A percentile compares a stretch with the other conserved stretches of the same genome.
These are phyloP conservation scores for Zoanthus solanderi DNA, from an alignment of 92 coral and sea anemone species.

Conservation along the genomic window DNA sequence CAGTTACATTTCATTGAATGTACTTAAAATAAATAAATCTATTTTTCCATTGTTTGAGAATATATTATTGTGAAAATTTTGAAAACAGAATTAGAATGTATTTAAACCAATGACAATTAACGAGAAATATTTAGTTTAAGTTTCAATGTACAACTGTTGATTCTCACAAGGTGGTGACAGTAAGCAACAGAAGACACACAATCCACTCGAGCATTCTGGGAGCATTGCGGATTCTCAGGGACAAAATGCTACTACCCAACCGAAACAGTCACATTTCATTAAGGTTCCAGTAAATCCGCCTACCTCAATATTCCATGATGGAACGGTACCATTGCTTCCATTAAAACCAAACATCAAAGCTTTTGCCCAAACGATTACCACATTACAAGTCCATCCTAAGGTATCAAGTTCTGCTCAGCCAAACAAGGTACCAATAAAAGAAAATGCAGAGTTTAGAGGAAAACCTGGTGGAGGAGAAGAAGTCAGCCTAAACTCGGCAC, in stretches of 20 bases:
- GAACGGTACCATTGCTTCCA: not conserved
- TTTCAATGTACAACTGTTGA: not conserved
- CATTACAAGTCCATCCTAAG: not conserved
- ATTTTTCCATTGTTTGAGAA: no score
- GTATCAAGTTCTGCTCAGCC: not conserved
- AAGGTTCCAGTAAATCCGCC: not conserved
- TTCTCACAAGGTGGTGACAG: not conserved
- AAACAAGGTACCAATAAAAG: not conserved
- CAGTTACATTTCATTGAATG: no score
- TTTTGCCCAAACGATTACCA: not conserved
- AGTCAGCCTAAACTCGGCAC: not conserved
- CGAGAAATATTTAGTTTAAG: not conserved
- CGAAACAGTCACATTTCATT: not conserved
- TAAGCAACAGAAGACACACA: not conserved
- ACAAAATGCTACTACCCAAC: not conserved
- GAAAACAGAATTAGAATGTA: no score
- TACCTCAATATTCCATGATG: not conserved
- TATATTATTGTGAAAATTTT: no score
- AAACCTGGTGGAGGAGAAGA: not conserved
- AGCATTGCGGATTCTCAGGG: not conserved
- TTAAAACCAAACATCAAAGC: not conserved
- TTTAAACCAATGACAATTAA: no score
- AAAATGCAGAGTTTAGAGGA: not conserved
- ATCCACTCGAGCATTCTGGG: not conserved
- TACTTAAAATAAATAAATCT: no score